Base-by-base conservation (phyloP, 2,888 invertebrate genomes). In the Desoria tigrina region DNA sequence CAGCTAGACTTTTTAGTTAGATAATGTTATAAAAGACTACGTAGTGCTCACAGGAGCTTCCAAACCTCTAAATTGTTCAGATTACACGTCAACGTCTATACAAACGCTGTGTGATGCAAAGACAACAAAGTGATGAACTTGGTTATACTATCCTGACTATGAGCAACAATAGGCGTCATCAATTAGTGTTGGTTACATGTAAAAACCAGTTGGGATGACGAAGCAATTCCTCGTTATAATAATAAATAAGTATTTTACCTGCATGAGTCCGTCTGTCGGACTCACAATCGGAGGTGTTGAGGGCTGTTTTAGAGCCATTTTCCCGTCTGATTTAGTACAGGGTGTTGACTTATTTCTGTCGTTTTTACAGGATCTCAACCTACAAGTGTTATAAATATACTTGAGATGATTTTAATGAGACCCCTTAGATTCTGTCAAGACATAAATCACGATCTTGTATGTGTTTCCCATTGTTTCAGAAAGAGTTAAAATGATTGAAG, bases 121-220 rank as follows among this genome's bases (percentile, higher is more conserved):
- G 32, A 32, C 32, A 32, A 32, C 6, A 32, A 32, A 32, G 4
- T 4, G 32, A 32, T 32, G 11, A 32, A 32, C 32, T 32, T 32
- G 32, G 32, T 32, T 32, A 11, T 32, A 32, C 32, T 32, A 32
- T 32, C 4, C 32, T 32, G 32, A 32, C 32, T 32, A 32, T 4
- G 32, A 32, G 32, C 11, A 32, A 45, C 45, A 45, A 45, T 45
- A 51, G 51, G 23, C 39, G 24, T 61, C 68, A 68, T 68, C 71
- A 71, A 71, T 71, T 71, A 71, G 71, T 71, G 71, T 71, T 68
- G 66, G 66, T 68, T 68, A 68, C 71, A 68, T 51, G 42, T 57
- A 50, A 65, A 65, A 63, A 65, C 60, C 65, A 66, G 64, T 65
- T 68, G 65, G 63, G 66, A 71, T 71, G 71, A 71, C 71, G 45